Percentiles rank a stretch among this genome's conserved stretches.
Conservation (phyloP, 2,797 vertebrate species). For the Ctenopoma kingsleyae region DNA sequence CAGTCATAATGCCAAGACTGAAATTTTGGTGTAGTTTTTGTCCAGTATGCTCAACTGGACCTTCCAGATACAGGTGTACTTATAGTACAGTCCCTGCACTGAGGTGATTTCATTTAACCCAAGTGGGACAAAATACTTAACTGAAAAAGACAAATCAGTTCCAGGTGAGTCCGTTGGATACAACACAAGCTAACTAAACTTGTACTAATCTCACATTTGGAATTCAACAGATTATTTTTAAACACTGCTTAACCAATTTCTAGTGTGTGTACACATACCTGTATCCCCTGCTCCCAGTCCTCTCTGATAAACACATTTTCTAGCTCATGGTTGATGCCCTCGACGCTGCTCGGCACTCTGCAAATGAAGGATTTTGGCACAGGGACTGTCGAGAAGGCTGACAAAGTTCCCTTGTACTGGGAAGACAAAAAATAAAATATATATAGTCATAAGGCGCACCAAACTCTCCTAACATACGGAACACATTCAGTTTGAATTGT, state of each 20-base stretch:
- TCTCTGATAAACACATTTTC: constrained; percentile 97
- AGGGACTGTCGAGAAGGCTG: constrained; percentile 85
- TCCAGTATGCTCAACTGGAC: too few species aligned
- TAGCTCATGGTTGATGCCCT: constrained; percentile 95
- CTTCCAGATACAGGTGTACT: too few species aligned
- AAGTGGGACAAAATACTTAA: not conserved
- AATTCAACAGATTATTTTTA: not conserved
- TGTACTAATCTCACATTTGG: not conserved
- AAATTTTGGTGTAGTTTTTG: too few species aligned
- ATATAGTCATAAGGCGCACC: not conserved
- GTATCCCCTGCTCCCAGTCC: constrained; percentile 88
- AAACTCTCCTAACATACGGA: not conserved
- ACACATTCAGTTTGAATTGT: not conserved
- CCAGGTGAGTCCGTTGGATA: not conserved
- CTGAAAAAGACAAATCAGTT: not conserved
- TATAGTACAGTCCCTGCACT: too few species aligned
- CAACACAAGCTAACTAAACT: not conserved
- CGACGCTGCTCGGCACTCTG: constrained; percentile 92
- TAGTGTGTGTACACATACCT: constrained; percentile 77
- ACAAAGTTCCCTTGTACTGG: constrained; percentile 87
- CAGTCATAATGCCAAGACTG: too few species aligned
- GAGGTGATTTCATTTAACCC: not conserved
- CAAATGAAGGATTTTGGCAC: constrained; percentile 90
- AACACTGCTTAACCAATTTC: not conserved
- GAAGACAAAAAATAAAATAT: constrained; percentile 1